These are phyloP conservation scores for Conopomorpha cramerella DNA, from an alignment of 1,140 invertebrate species.

Conservation along the genomic window DNA sequence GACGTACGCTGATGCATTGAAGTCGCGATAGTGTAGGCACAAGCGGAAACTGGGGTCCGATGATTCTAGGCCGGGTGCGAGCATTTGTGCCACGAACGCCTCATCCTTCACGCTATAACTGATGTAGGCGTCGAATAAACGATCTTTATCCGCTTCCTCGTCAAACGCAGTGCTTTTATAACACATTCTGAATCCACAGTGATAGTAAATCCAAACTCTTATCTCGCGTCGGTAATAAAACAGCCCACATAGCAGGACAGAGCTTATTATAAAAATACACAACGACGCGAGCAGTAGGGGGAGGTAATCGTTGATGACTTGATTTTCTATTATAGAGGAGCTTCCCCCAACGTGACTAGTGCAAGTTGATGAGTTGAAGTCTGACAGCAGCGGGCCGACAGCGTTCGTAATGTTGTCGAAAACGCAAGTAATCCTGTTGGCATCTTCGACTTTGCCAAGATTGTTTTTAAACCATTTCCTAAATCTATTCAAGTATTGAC, in stretches of 20 bases:
- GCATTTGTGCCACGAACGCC: slow-evolving; percentile 82
- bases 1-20: slow-evolving; percentile 80
- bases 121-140: slow-evolving; percentile 88
- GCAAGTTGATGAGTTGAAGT: slow-evolving; percentile 72
- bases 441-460: slow-evolving; percentile 74
- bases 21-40: slow-evolving; percentile 84
- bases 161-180: slow-evolving; percentile 79
- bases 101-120: slow-evolving; percentile 91
- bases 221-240: slow-evolving; percentile 84
- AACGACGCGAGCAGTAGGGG: slow-evolving; percentile 76
- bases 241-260: slow-evolving; percentile 72
- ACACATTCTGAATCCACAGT: slow-evolving; percentile 82
- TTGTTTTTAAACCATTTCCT: slow-evolving; percentile 77
- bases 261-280: slow-evolving; percentile 72
- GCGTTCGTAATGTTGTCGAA: slow-evolving; percentile 69
- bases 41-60: slow-evolving; percentile 75
- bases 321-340: slow-evolving; percentile 72
- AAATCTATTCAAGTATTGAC: slow-evolving; percentile 77
- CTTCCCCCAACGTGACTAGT: slow-evolving; percentile 67
- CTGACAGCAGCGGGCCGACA: slow-evolving; percentile 64
- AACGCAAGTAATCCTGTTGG: slow-evolving; percentile 68
- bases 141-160: slow-evolving; percentile 77
- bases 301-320: slow-evolving; percentile 79
- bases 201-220: slow-evolving; percentile 84
- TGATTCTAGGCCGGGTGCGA: slow-evolving; percentile 82